phyloP scores from a whole-genome alignment of 2,888 invertebrate genomes.

The Xylota segnis region DNA sequence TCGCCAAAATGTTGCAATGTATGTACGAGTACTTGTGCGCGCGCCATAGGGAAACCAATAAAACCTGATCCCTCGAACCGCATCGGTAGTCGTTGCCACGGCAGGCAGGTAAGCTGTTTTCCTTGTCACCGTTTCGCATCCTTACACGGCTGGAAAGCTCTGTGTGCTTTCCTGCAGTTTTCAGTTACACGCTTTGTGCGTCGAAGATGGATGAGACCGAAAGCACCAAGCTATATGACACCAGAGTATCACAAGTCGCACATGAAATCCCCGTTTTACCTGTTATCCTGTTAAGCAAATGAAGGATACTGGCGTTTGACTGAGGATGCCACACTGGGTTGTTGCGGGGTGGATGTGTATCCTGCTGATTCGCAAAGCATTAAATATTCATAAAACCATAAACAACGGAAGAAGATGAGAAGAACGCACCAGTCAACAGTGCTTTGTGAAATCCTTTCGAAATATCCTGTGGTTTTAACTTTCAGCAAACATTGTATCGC shows the following conservation, averaged over 20 bases:
- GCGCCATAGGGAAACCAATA: constrained; percentile 55
- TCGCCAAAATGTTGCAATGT: constrained; percentile 34
- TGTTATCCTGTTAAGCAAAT: constrained; percentile 49
- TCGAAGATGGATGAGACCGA: constrained; percentile 53
- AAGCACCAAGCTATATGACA: constrained; percentile 44
- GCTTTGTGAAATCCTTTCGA: constrained; percentile 68
- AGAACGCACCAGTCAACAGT: constrained; percentile 43
- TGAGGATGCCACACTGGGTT: constrained; percentile 27
- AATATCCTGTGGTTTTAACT: constrained; percentile 74
- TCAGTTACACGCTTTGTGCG: background rate
- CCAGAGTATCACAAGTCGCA: constrained; percentile 64
- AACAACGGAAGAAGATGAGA: constrained; percentile 52
- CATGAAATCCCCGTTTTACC: constrained; percentile 60
- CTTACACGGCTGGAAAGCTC: constrained; percentile 15
- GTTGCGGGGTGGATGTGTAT: constrained; percentile 29
- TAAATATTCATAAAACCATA: constrained; percentile 75
- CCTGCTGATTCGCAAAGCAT: constrained; percentile 58
- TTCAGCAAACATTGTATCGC: constrained; percentile 64
- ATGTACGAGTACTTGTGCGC: constrained; percentile 1
- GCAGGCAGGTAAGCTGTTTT: background rate
- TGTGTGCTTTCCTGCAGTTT: constrained; percentile 49
- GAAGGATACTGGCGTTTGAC: constrained; percentile 45
- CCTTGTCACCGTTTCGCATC: background rate
- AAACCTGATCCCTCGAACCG: constrained; percentile 61
- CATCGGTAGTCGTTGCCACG: background rate